Conservation (phyloP, 2,888 invertebrate genomes). For the Chirona hameri region DNA sequence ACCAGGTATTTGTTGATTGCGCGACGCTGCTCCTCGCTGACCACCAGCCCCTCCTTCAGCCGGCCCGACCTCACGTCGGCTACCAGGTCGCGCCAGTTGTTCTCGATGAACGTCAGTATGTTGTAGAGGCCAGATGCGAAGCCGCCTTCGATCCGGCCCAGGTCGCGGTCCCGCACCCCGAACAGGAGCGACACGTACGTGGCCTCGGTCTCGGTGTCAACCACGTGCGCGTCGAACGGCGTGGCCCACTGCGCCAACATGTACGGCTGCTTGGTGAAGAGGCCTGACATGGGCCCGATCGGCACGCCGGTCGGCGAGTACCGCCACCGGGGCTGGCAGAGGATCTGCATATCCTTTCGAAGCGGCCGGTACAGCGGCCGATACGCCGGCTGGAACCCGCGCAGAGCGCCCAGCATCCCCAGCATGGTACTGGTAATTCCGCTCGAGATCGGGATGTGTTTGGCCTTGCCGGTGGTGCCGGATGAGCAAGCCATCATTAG, state of each 20-base stretch:
- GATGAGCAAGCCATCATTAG: background rate
- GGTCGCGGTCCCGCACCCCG: constrained; percentile 44
- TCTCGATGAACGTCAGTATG: constrained; percentile 43
- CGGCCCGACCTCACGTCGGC: constrained; percentile 42
- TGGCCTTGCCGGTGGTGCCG: background rate
- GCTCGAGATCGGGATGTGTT: background rate
- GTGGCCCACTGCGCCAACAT: background rate
- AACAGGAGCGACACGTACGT: constrained; percentile 46
- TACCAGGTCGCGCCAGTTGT: constrained; percentile 42
- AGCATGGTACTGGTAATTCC: background rate
- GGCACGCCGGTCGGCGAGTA: background rate
- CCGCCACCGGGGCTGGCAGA: background rate
- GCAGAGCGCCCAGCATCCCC: no score
- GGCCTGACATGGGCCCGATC: background rate
- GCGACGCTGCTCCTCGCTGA: background rate
- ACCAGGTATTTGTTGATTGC: constrained; percentile 42
- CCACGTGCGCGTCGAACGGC: background rate
- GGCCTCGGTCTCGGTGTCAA: constrained; percentile 44
- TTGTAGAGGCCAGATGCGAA: constrained; percentile 45
- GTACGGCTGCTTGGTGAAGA: no score
- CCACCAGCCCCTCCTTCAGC: background rate
- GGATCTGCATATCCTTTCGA: background rate
- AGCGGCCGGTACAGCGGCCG: background rate
- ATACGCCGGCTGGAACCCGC: no score
- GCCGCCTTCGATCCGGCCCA: constrained; percentile 46